Conservation (phyloP, 2,113 vertebrate species). For the Nettapus auritus region DNA sequence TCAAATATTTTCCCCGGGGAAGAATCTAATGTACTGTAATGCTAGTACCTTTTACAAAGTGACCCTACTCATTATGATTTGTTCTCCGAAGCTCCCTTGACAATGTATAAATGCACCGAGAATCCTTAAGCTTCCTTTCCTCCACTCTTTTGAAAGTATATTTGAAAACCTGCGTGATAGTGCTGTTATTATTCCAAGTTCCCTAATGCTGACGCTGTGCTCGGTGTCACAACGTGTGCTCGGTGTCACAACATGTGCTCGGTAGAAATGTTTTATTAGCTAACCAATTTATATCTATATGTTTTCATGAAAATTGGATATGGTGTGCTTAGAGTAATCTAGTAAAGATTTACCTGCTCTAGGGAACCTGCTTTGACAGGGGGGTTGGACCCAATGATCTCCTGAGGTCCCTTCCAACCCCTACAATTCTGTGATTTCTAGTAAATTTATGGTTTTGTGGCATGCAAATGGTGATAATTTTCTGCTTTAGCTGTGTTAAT, state of each 20-base stretch:
- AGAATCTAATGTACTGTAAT: constrained; percentile 57
- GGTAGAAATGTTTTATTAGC: not conserved
- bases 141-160: not conserved
- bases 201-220: not conserved
- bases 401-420: no score
- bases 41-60: constrained; percentile 59
- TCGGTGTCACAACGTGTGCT: constrained; percentile 18
- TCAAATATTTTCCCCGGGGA: constrained; percentile 58
- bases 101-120: constrained; percentile 34
- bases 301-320: not conserved
- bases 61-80: constrained; percentile 54
- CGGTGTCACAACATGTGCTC: not conserved
- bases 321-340: not conserved
- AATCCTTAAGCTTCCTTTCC: constrained; percentile 43
- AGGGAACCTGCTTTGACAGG: no score
- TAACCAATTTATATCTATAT: not conserved
- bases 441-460: not conserved
- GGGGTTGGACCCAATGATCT: no score
- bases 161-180: constrained; percentile 5
- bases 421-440: not conserved
- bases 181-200: not conserved
- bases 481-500: not conserved
- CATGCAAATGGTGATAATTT: not conserved
- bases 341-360: not conserved
- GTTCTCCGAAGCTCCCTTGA: constrained; percentile 49